Evolutionary conservation across 1,140 invertebrate species (phyloP), one percentile per base, ranked within the genome.

Genomic region (Halyomorpha halys): DNA sequence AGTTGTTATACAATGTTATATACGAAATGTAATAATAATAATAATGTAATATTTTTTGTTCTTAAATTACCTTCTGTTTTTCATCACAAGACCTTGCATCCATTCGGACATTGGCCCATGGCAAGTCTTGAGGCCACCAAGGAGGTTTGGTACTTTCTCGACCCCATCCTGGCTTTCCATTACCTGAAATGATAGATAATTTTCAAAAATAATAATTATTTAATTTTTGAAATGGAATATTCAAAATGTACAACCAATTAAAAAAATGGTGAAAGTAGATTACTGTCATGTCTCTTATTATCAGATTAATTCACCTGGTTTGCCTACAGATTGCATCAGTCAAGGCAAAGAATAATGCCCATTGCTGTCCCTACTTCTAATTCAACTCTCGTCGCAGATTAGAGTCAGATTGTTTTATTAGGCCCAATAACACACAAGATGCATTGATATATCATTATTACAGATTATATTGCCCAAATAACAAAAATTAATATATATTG

Each of bases 61-160:
- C 13, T 47, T 5, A 75, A 19, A 18, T 15, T 56, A 56, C 53
- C 53, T 56, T 56, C 18, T 96, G 93, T 75, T 98, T 98, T 72
- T 97, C 91, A 67, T 97, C 93, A 73, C 97, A 94, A 27, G 89
- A 86, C 65, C 94, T 80, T 4, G 92, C 94, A 78, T 98, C 94
- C 89, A 96, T 97, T 64, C 94, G 80, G 3, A 98, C 94, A 80
- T 98, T 98, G 21, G 94, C 94, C 94, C 94, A 98, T 0, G 94
- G 93, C 66, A 97, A 78, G 76, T 96, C 94, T 74, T 89, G 89
- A 14, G 94, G 94, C 94, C 94, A 98, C 94, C 94, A 98, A 1
- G 89, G 85, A 47, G 94, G 94, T 69, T 92, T 81, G 45, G 91
- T 97, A 16, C 92, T 93, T 71, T 95, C 91, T 71, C 94, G 84